Conservation (phyloP, 2,888 invertebrate species). For the Aleiodes leptofemur region DNA sequence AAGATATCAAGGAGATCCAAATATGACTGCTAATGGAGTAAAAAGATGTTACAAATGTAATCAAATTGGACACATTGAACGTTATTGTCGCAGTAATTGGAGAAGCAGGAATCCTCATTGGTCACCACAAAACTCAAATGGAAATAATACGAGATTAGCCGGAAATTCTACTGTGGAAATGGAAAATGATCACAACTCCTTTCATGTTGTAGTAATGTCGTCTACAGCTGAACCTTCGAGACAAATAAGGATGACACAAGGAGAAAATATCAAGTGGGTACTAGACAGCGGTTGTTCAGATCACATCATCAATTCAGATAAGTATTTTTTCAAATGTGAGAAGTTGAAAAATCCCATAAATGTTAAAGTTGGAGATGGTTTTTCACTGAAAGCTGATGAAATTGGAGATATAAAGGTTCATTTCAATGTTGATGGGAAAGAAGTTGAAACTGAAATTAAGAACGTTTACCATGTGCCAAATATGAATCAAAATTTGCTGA, state of each 20-base stretch:
- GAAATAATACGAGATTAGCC: background rate
- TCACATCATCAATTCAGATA: slow-evolving; percentile 49
- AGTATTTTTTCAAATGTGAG: slow-evolving; percentile 37
- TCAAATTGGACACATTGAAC: slow-evolving; percentile 52
- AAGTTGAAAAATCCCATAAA: slow-evolving; percentile 42
- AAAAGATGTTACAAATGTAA: slow-evolving; percentile 51
- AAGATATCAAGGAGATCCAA: no score
- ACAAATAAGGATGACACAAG: background rate
- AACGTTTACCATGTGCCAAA: slow-evolving; percentile 45
- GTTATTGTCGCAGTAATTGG: slow-evolving; percentile 44
- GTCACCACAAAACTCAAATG: background rate
- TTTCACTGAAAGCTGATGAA: slow-evolving; percentile 47
- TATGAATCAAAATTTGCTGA: slow-evolving; percentile 47
- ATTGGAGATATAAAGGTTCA: slow-evolving; percentile 39
- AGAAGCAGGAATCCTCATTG: background rate
- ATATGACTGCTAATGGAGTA: background rate
- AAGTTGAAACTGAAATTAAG: slow-evolving; percentile 27
- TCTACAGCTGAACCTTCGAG: background rate
- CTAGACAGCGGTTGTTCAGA: slow-evolving; percentile 52
- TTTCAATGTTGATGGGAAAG: slow-evolving; percentile 37
- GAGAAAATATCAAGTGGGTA: slow-evolving; percentile 41
- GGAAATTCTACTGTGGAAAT: background rate
- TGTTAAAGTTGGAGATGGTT: slow-evolving; percentile 48
- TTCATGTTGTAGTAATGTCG: no score
- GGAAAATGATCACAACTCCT: background rate